phyloP scores from a whole-genome alignment of 2,797 vertebrate species.

The Gymnodraco acuticeps region DNA sequence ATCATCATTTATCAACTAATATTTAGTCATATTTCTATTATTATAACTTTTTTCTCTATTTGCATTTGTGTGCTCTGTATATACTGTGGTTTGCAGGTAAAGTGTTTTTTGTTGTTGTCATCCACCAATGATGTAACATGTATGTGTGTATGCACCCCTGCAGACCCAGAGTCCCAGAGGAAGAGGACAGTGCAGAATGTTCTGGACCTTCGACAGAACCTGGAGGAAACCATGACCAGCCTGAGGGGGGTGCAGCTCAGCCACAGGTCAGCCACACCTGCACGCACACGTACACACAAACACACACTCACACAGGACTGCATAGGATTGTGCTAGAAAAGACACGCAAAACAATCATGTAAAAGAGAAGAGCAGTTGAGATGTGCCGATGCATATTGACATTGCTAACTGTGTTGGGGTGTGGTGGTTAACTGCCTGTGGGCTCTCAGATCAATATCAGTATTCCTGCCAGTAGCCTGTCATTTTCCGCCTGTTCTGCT shows the following conservation, averaged over 20 bases:
- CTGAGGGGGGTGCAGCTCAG: constrained; percentile 93
- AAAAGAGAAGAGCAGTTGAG: not conserved
- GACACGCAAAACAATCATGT: not conserved
- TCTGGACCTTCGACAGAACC: constrained; percentile 96
- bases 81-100: not conserved
- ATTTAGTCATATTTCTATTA: not conserved
- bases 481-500: constrained; percentile 40
- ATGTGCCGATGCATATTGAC: constrained; percentile 51
- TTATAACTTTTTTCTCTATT: not conserved
- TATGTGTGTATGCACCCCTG: constrained; percentile 2
- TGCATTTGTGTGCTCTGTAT: not conserved
- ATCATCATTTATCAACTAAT: not conserved
- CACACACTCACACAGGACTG: not conserved
- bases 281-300: constrained; percentile 24
- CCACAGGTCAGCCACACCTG: constrained; percentile 88
- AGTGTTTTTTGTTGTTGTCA: constrained; percentile 10
- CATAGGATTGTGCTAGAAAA: not conserved
- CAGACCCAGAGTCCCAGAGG: constrained; percentile 96
- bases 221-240: constrained; percentile 98
- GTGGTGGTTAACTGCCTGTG: constrained; percentile 51
- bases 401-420: constrained; percentile 44
- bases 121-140: constrained; percentile 1
- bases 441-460: constrained; percentile 62
- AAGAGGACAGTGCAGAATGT: constrained; percentile 98
- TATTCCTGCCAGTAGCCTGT: constrained; percentile 56